These are phyloP conservation scores for Macaca nemestrina DNA, from an alignment of 2,113 vertebrate genomes.

Conservation along the genomic window DNA sequence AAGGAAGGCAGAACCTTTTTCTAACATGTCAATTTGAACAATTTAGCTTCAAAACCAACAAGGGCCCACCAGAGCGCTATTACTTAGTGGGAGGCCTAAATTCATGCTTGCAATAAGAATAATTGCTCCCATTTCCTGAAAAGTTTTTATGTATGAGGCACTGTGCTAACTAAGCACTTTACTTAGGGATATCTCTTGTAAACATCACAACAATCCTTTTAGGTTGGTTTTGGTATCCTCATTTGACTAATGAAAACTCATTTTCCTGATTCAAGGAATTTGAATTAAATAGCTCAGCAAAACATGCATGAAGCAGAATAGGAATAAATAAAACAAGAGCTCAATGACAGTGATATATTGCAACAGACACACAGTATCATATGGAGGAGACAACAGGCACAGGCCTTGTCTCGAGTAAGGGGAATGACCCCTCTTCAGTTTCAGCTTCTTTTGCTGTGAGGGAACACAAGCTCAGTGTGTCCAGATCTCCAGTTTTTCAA, in stretches of 20 bases:
- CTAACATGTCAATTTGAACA: slow-evolving; percentile 8
- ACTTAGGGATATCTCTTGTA: neutral
- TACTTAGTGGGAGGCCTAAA: neutral
- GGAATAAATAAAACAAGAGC: neutral
- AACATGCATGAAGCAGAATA: neutral
- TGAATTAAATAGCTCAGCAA: neutral
- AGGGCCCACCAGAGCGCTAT: neutral
- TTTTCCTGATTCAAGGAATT: neutral
- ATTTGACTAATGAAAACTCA: neutral
- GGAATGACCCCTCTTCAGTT: neutral
- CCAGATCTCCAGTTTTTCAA: neutral
- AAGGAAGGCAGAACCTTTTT: neutral
- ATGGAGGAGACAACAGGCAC: neutral
- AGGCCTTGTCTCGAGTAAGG: neutral
- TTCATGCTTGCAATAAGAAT: neutral
- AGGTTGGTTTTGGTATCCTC: neutral
- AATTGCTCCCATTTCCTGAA: neutral
- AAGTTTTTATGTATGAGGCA: neutral
- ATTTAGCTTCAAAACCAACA: slow-evolving; percentile 32
- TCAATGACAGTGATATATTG: neutral
- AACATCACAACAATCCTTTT: neutral
- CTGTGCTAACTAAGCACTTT: neutral
- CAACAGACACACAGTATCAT: neutral
- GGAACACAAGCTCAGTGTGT: neutral
- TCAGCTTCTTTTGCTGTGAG: neutral